These are phyloP conservation scores for Cheilosia variabilis DNA, from an alignment of 2,888 invertebrate species.

Conservation along the genomic window DNA sequence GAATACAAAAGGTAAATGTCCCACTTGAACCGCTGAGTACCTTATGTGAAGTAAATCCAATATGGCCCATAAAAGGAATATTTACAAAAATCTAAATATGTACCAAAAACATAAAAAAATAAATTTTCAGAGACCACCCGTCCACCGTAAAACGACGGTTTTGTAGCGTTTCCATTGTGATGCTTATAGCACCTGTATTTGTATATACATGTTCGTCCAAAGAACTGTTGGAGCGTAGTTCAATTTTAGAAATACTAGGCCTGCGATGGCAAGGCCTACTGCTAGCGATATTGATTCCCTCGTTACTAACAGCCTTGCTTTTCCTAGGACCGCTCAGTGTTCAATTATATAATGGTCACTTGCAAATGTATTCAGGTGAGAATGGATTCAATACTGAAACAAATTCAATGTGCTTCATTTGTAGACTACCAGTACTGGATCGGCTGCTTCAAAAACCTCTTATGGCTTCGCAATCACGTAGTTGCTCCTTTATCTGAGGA, in stretches of 20 bases:
- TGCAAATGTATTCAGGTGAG: slow-evolving; percentile 88
- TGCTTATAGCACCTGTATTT: slow-evolving; percentile 91
- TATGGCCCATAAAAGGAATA: not conserved
- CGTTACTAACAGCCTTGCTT: slow-evolving; percentile 90
- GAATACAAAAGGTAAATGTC: slow-evolving; percentile 88
- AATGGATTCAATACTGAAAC: slow-evolving; percentile 7
- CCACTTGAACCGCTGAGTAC: not conserved
- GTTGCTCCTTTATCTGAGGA: slow-evolving; percentile 98
- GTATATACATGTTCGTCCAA: slow-evolving; percentile 89
- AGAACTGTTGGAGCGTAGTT: slow-evolving; percentile 86
- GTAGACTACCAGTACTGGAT: slow-evolving; percentile 90
- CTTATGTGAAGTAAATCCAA: not conserved
- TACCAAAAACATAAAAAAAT: not conserved
- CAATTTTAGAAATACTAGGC: slow-evolving; percentile 90
- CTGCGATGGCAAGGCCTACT: slow-evolving; percentile 89
- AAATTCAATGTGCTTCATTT: slow-evolving; percentile 1
- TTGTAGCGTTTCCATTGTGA: slow-evolving; percentile 92
- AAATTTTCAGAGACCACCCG: slow-evolving; percentile 90
- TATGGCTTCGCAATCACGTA: slow-evolving; percentile 94
- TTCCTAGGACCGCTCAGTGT: slow-evolving; percentile 93
- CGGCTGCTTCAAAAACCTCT: slow-evolving; percentile 88
- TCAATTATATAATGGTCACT: slow-evolving; percentile 88
- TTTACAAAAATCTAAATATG: too few relatives aligned
- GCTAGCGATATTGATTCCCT: slow-evolving; percentile 89
- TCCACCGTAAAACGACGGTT: slow-evolving; percentile 94